These are phyloP conservation scores for Glossophaga mutica DNA, from an alignment of 2,797 vertebrate species.

Conservation along the genomic window DNA sequence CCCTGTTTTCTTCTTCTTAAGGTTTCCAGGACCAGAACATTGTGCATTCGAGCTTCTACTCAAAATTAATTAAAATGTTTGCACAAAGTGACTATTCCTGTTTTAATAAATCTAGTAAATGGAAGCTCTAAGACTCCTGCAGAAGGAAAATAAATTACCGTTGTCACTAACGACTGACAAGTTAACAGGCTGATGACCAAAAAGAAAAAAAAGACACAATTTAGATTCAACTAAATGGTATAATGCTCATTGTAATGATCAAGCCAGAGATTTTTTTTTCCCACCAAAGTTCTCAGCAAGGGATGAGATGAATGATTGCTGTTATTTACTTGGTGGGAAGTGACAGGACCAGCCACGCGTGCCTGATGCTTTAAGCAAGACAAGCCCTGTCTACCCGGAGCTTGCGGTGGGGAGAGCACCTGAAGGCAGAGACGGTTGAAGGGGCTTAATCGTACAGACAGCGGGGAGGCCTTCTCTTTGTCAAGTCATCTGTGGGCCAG, in stretches of 20 bases:
- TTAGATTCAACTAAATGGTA: slow-evolving; percentile 57
- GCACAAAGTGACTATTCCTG: slow-evolving; percentile 55
- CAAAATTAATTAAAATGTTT: slow-evolving; percentile 72
- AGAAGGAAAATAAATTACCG: slow-evolving; percentile 67
- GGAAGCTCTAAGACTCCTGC: slow-evolving; percentile 22
- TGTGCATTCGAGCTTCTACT: slow-evolving; percentile 35
- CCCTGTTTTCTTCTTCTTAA: neutral
- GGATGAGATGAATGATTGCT: slow-evolving; percentile 27
- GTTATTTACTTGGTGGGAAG: slow-evolving; percentile 30
- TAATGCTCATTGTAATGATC: slow-evolving; percentile 58
- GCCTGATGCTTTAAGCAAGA: slow-evolving; percentile 5
- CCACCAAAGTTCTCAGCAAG: neutral
- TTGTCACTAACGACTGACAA: slow-evolving; percentile 53
- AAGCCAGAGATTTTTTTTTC: neutral
- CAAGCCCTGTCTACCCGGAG: neutral
- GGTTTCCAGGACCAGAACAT: slow-evolving; percentile 1
- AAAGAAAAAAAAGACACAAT: slow-evolving; percentile 52
- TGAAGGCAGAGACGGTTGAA: neutral
- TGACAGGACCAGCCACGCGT: neutral
- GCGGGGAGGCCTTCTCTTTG: neutral
- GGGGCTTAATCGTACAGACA: neutral
- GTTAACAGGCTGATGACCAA: slow-evolving; percentile 65
- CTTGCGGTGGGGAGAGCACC: neutral
- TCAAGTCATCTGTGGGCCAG: neutral
- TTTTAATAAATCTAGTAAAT: slow-evolving; percentile 69